Evolutionary conservation across 2,113 vertebrate species (phyloP), one percentile per base, ranked within the genome.

Genomic region (Ictalurus punctatus): DNA sequence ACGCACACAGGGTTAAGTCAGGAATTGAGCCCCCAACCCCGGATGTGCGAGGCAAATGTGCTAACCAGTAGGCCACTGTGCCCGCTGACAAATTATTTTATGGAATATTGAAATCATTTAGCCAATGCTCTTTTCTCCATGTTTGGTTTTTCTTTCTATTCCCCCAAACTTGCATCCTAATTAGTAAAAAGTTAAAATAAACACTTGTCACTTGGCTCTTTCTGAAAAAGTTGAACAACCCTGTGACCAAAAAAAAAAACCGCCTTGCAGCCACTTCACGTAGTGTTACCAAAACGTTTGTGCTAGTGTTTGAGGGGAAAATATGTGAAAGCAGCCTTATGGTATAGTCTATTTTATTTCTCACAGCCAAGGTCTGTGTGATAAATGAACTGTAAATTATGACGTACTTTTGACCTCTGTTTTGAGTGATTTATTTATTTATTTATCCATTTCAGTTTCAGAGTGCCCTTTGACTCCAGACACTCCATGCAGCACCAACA

Each of bases 381-480:
- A 48, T 27, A 2, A 17, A 80, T 56, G 17, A 80, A 56, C 16
- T 56, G 1, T 19, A 56, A 58, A 17, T 56, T 19, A 17, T 52
- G 48, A 54, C 12, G 25, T 52, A 27, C 10, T 13, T 52, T 81
- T 56, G 30, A 25, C 56, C 6, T 83, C 12, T 27, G 17, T 63
- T 79, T 27, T 79, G 19, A 34, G n/a, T 86, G 14, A 52, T 10
- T 44, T 4, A 44, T 44, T 44, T 4, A 44, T 25, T 30, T 80
- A 40, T 86, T n/a, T 86, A 25, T 83, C 52, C 89, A 48, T 54
- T 87, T 82, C 16, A 90, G 90, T 94, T 89, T 67, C 95, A 96
- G 97, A 97, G 93, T 97, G 95, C 89, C 96, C 96, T n/a, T 93
- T 95, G 89, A 97, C 96, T 89, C 97, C 97, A 79, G 96, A 97